Percentiles rank a stretch among this genome's conserved stretches.
phyloP scores from a whole-genome alignment of 53 echinoderm and acorn worm species.

The Astropecten irregularis region DNA sequence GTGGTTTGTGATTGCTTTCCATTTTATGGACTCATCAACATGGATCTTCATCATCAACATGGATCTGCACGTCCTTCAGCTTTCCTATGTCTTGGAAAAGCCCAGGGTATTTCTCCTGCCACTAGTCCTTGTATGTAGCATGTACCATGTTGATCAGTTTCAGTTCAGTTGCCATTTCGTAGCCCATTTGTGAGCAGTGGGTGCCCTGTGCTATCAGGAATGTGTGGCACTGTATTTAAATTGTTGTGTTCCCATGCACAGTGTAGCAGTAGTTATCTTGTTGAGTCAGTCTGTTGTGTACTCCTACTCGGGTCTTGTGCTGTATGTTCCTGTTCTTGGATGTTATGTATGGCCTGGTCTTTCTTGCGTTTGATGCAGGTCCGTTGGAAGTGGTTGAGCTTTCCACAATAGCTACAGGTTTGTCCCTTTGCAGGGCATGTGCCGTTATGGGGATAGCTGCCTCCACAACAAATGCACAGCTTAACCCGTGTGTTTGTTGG shows the following conservation, averaged over 20 bases:
- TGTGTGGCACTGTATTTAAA: not conserved
- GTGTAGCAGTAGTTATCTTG: too few relatives aligned
- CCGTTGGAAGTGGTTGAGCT: not conserved
- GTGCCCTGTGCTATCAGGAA: not conserved
- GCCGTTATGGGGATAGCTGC: not conserved
- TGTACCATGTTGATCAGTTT: not conserved
- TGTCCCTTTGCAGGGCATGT: slow-evolving; percentile 11
- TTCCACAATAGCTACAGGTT: not conserved
- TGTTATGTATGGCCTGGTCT: not conserved
- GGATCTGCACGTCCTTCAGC: slow-evolving; percentile 13
- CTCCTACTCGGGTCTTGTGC: too few relatives aligned
- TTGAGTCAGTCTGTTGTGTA: too few relatives aligned
- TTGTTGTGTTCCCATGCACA: too few relatives aligned
- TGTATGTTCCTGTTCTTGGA: not conserved
- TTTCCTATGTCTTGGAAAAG: slow-evolving; percentile 18
- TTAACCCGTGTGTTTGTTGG: not conserved
- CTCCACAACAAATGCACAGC: not conserved
- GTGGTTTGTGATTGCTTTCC: slow-evolving; percentile 35
- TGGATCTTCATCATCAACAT: slow-evolving; percentile 37
- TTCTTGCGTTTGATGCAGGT: not conserved
- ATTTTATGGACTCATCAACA: slow-evolving; percentile 10
- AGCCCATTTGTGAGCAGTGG: slow-evolving; percentile 4
- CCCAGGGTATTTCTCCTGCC: not conserved
- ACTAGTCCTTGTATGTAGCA: too few relatives aligned
- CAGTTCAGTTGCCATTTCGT: not conserved